Base-by-base conservation (phyloP, 2,797 vertebrate species). In the Danio kyathit region DNA sequence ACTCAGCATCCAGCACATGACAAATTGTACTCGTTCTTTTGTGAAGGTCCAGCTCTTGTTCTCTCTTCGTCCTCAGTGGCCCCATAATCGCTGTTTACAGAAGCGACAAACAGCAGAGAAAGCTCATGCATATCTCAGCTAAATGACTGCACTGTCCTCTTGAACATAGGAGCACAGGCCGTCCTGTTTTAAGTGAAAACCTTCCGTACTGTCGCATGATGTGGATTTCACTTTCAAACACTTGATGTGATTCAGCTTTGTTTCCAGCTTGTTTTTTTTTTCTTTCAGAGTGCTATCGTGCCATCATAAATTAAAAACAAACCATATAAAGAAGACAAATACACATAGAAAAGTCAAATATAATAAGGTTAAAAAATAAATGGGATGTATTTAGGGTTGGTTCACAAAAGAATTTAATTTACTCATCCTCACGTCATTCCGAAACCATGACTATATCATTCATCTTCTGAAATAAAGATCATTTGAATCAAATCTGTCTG, bases 1-100 rank as follows among this genome's bases (percentile, higher is more conserved):
- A 93, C 91, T 94, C 90, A 91, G 92, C 92, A 94, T 93, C 91
- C 93, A 91, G 92, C 88, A 91, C 91, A 91, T 94, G 92, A 94
- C 93, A 93, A 94, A 94, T 93, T 92, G 93, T 91, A 88, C 86
- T 78, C 84, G 88, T 89, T 90, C 90, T 91, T 93, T 93, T 92
- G 92, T 94, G 92, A 90, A 90, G 92, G 92, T 92, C 91, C 92
- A 91, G 90, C 90, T 93, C 89, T 90, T 89, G 88, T 90, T 92
- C 86, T 91, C 88, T 86, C 87, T 87, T 89, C 88, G 91, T 91
- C 85, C 66, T 8, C 84, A 80, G 81, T 84, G 61, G 61, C 79
- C 69, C 61, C 69, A 74, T 80, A 80, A 80, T 73, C 78, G 17
- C 80, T 77, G 70, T 80, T 73, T 78, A 78, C 41, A 76, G 80